Percentiles rank a stretch among this genome's conserved stretches.
Conservation (phyloP, 2,113 vertebrate species). For the Channa argus region DNA sequence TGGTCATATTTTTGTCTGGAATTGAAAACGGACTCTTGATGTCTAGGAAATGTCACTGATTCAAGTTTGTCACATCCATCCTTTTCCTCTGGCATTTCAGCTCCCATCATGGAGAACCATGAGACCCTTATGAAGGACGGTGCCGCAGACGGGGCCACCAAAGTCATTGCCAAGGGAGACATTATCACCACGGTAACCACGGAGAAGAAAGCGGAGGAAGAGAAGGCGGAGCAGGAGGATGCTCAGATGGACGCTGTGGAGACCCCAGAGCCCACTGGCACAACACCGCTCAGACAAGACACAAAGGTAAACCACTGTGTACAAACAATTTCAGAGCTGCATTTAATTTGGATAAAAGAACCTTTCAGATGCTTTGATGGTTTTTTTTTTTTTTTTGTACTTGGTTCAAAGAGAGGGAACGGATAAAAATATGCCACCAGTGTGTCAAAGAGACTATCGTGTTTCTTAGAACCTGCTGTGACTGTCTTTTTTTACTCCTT, state of each 20-base stretch:
- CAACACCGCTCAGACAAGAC: slow-evolving; percentile 83
- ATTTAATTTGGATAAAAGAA: not conserved
- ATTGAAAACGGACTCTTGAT: not conserved
- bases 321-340: not conserved
- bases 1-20: not conserved
- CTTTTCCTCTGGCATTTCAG: slow-evolving; percentile 76
- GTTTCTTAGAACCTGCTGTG: slow-evolving; percentile 36
- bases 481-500: slow-evolving; percentile 26
- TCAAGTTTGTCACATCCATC: slow-evolving; percentile 1
- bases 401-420: slow-evolving; percentile 11
- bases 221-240: slow-evolving; percentile 85
- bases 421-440: not conserved
- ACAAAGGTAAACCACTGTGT: slow-evolving; percentile 87
- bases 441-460: slow-evolving; percentile 2
- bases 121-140: slow-evolving; percentile 95
- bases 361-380: not conserved
- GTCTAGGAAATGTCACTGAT: not conserved
- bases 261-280: slow-evolving; percentile 80
- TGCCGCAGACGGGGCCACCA: slow-evolving; percentile 85
- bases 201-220: slow-evolving; percentile 93
- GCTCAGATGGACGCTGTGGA: slow-evolving; percentile 70
- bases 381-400: not conserved
- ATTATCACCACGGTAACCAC: slow-evolving; percentile 94
- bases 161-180: slow-evolving; percentile 90
- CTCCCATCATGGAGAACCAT: slow-evolving; percentile 93